Conservation (phyloP, 2,888 invertebrate species). For the Muschampia plurimacula region DNA sequence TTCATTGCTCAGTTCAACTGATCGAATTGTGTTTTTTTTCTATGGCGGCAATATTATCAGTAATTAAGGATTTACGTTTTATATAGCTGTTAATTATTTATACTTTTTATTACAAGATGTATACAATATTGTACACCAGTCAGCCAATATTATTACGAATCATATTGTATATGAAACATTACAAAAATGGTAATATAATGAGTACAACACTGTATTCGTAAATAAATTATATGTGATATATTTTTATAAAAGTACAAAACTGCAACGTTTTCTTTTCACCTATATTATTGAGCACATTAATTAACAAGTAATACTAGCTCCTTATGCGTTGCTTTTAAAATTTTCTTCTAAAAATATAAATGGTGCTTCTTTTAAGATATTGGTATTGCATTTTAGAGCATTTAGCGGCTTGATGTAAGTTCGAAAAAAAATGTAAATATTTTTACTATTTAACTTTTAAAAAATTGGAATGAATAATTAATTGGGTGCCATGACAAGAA, state of each 20-base stretch:
- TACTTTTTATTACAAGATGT: conserved; percentile 31
- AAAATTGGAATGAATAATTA: conserved; percentile 50
- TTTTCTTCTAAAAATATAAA: conserved; percentile 49
- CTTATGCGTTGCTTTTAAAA: conserved; percentile 28
- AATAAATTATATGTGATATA: conserved; percentile 37
- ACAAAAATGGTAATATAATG: conserved; percentile 25
- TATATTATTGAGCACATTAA: conserved; percentile 18
- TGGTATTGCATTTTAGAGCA: conserved; percentile 80
- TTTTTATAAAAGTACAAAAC: conserved; percentile 37
- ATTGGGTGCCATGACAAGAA: conserved; percentile 68
- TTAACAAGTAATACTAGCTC: conserved; percentile 15
- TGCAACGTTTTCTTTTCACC: conserved; percentile 8
- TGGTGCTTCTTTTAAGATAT: conserved; percentile 70
- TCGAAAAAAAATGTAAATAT: conserved; percentile 55
- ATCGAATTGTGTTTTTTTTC: conserved; percentile 32
- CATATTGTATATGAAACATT: neutral
- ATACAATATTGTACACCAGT: conserved; percentile 1
- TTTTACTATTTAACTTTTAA: conserved; percentile 48
- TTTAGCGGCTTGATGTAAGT: conserved; percentile 66
- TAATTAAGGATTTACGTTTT: conserved; percentile 27
- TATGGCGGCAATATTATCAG: conserved; percentile 32
- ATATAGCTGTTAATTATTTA: conserved; percentile 37
- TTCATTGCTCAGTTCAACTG: conserved; percentile 37
- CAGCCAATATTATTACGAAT: neutral
- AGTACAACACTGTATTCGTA: conserved; percentile 30